Evolutionary conservation across 2,113 vertebrate species (phyloP), one percentile per base, ranked within the genome.

Genomic region (Sisor rabdophorus): DNA sequence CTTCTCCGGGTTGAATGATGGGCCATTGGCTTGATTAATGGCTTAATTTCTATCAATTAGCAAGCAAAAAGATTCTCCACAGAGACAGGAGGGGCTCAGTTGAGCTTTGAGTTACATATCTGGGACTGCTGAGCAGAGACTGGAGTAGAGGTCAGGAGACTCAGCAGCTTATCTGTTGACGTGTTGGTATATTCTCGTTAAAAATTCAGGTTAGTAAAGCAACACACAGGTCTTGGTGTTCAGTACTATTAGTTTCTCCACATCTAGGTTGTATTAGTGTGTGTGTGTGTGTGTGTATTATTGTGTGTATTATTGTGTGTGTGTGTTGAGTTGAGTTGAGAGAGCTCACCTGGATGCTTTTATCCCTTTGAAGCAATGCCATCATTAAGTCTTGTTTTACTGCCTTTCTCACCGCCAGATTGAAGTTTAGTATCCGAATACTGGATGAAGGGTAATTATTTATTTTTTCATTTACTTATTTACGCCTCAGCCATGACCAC

Each of bases 31-130:
- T 99, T 99, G 96, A 99, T 99, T 99, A 99, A 99, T 99, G 97
- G 95, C 95, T 98, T 99, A 96, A 98, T 98, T 98, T 98, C 96
- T 98, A 98, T 98, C 96, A 99, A 98, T 99, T 99, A 99, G 95
- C 86, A 88, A 92, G 93, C 92, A 91, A 91, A 95, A 88, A 91
- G 93, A 94, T 93, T 95, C 94, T 96, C 95, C 92, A 93, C 89
- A 81, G 94, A 98, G 95, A 95, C 93, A 83, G 92, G 94, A 92
- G 84, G 92, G 94, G 93, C 95, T 92, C 97, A 95, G 97, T 95
- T 94, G 95, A 95, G 95, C 93, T 92, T 96, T 93, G 95, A 95
- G 94, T 98, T 98, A 97, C 97, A 94, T 93, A 90, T 95, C 95
- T 89, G 92, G 89, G 92, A 91, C 90, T 83, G 91, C 92, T 87